phyloP scores from a whole-genome alignment of 1,140 invertebrate genomes.

The Pomacea maculata region DNA sequence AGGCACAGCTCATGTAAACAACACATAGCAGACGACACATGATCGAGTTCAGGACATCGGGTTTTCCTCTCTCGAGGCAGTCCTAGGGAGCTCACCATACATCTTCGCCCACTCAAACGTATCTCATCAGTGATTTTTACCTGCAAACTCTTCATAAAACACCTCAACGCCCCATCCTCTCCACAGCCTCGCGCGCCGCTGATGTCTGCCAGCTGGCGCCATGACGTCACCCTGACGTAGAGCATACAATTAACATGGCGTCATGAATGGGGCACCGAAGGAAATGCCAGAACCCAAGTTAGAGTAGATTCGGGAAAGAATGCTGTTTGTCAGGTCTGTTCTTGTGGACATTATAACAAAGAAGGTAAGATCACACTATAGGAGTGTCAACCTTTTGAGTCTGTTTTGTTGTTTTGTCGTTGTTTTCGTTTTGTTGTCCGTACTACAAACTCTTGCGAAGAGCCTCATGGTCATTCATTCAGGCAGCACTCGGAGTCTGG shows the following conservation, averaged over 20 bases:
- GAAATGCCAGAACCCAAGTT: not conserved
- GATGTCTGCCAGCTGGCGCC: slow-evolving; percentile 2
- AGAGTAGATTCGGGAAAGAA: not conserved
- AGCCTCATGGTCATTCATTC: too few species aligned
- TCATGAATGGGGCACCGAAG: slow-evolving; percentile 4
- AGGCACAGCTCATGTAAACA: not conserved
- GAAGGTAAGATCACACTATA: too few species aligned
- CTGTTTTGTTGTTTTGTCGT: too few species aligned
- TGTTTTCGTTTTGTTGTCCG: too few species aligned
- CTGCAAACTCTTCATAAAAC: not conserved
- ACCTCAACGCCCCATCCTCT: not conserved
- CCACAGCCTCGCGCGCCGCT: not conserved
- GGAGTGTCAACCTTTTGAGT: too few species aligned
- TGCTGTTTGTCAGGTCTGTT: too few species aligned
- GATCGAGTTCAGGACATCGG: not conserved
- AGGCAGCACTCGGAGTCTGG: too few species aligned
- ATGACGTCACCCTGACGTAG: slow-evolving; percentile 6
- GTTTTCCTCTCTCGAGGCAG: not conserved
- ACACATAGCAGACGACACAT: slow-evolving; percentile 3
- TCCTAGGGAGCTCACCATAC: not conserved
- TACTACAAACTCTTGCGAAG: too few species aligned
- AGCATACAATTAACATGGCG: slow-evolving; percentile 9
- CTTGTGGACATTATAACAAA: too few species aligned
- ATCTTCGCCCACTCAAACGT: not conserved
- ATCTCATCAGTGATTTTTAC: not conserved